These are phyloP conservation scores for Dipodomys merriami DNA, from an alignment of 2,113 vertebrate genomes.

Conservation along the genomic window DNA sequence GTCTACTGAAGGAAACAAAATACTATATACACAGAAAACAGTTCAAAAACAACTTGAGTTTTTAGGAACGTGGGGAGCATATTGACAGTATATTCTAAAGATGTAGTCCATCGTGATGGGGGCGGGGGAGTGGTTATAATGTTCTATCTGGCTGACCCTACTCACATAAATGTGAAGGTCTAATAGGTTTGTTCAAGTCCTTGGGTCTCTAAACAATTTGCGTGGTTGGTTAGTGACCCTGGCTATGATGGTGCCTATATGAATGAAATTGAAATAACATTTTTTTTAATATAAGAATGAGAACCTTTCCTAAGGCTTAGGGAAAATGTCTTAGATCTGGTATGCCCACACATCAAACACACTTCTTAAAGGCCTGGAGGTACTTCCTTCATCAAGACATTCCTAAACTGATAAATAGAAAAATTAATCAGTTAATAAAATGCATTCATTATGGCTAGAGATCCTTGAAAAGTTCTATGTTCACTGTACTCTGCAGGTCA, in stretches of 20 bases:
- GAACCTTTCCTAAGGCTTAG: neutral
- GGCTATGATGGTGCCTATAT: neutral
- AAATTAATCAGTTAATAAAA: conserved; percentile 9
- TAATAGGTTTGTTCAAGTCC: neutral
- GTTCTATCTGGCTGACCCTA: neutral
- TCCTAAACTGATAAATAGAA: neutral
- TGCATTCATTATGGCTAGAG: neutral
- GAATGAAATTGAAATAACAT: neutral
- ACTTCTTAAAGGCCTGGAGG: neutral
- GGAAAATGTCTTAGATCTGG: neutral
- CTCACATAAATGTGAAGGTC: neutral
- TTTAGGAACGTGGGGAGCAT: neutral
- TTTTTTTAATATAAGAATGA: neutral
- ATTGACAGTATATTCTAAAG: neutral
- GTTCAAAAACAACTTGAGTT: neutral
- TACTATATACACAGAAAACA: neutral
- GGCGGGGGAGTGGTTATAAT: neutral
- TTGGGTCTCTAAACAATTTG: neutral
- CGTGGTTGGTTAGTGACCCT: neutral
- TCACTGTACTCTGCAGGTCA: neutral
- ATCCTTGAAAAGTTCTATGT: neutral
- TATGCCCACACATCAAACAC: neutral
- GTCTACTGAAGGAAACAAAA: neutral
- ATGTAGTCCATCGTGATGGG: neutral
- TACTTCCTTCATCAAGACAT: neutral